Evolutionary conservation across 1,140 invertebrate genomes (phyloP).

Genomic region (Lordiphosa mommai): DNA sequence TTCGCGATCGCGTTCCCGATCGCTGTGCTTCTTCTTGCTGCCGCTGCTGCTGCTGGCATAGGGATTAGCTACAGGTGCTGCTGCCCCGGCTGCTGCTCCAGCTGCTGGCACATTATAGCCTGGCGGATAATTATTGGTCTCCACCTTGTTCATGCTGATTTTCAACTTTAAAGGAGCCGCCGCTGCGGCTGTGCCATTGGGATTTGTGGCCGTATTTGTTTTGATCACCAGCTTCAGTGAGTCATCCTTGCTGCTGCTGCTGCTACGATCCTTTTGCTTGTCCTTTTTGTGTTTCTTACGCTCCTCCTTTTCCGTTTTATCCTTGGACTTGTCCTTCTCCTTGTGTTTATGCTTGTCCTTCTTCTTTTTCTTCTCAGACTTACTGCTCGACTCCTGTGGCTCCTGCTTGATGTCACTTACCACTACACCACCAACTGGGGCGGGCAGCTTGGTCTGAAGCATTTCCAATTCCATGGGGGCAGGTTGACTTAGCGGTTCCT

Average conservation of each 20-base stretch:
- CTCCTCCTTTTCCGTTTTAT: slow-evolving; percentile 81
- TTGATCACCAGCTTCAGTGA: slow-evolving; percentile 58
- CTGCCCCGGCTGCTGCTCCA: slow-evolving; percentile 28
- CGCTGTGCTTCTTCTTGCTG: slow-evolving; percentile 81
- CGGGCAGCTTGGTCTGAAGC: slow-evolving; percentile 32
- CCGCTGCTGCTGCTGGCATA: slow-evolving; percentile 25
- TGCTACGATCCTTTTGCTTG: slow-evolving; percentile 81
- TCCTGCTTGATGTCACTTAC: slow-evolving; percentile 77
- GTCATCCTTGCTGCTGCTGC: slow-evolving; percentile 67
- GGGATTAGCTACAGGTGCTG: slow-evolving; percentile 23
- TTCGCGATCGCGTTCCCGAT: slow-evolving; percentile 81
- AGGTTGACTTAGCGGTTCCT: slow-evolving; percentile 22
- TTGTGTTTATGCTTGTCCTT: slow-evolving; percentile 85
- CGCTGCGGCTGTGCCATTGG: slow-evolving; percentile 42
- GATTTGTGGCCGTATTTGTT: slow-evolving; percentile 33
- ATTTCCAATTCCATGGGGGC: slow-evolving; percentile 37
- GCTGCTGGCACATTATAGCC: slow-evolving; percentile 24
- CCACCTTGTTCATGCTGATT: slow-evolving; percentile 83
- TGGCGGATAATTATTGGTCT: slow-evolving; percentile 52
- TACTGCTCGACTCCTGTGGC: slow-evolving; percentile 4
- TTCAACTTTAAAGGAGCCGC: slow-evolving; percentile 82
- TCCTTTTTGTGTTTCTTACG: slow-evolving; percentile 85
- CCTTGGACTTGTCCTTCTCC: slow-evolving; percentile 84
- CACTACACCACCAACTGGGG: slow-evolving; percentile 16
- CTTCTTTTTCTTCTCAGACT: slow-evolving; percentile 82